These are phyloP conservation scores for Buphagus erythrorhynchus DNA, from an alignment of 2,797 vertebrate species.

Conservation along the genomic window DNA sequence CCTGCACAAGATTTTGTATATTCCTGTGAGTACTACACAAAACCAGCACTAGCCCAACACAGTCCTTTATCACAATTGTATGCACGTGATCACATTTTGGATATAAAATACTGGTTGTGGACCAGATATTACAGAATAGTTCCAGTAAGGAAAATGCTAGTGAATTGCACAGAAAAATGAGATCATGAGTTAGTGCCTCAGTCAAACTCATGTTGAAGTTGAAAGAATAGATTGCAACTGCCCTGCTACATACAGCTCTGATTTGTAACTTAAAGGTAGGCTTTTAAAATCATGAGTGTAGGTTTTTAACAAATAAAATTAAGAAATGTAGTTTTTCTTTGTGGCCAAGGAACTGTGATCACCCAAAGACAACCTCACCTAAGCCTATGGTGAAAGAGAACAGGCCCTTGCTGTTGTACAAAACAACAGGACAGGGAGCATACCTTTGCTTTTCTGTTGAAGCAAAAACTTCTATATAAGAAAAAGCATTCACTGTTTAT, in stretches of 20 bases:
- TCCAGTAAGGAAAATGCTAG: neutral
- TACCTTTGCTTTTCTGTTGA: neutral
- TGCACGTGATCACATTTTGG: neutral
- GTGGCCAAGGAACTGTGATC: neutral
- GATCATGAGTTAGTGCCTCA: neutral
- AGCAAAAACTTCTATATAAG: neutral
- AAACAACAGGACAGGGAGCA: neutral
- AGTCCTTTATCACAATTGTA: neutral
- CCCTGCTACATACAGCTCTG: fast-evolving
- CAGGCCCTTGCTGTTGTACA: neutral
- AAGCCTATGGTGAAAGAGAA: neutral
- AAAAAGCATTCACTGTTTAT: neutral
- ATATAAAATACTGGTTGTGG: neutral
- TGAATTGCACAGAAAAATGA: neutral
- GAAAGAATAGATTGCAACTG: neutral
- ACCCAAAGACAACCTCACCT: neutral
- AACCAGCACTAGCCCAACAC: neutral
- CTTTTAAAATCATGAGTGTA: neutral
- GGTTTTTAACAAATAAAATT: neutral
- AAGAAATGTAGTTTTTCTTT: neutral
- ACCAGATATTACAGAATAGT: neutral
- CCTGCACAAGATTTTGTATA: neutral
- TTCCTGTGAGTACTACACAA: neutral
- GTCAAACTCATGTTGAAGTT: neutral
- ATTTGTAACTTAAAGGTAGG: neutral